These are phyloP conservation scores for Eupithecia dodoneata DNA, from an alignment of 2,888 invertebrate species.

Conservation along the genomic window DNA sequence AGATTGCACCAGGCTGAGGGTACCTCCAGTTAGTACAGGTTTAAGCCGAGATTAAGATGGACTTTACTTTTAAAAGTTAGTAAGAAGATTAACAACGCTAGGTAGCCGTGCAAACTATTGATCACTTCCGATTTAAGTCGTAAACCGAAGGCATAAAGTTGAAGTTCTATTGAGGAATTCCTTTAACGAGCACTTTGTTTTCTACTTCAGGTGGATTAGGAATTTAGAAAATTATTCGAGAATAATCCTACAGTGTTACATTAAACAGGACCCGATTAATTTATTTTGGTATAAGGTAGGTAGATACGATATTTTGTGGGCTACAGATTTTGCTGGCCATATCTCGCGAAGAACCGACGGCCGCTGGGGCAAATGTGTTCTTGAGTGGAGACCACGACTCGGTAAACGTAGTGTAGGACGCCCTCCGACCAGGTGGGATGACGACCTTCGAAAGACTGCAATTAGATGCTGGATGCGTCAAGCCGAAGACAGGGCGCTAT, in stretches of 20 bases:
- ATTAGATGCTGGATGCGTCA: too few species aligned
- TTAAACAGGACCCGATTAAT: neutral
- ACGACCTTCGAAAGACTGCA: too few species aligned
- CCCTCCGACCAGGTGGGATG: too few species aligned
- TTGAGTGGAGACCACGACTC: too few species aligned
- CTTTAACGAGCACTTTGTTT: neutral
- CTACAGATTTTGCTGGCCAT: neutral
- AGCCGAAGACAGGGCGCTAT: too few species aligned
- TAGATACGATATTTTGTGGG: neutral
- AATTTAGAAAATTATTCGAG: neutral
- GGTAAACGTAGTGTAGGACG: too few species aligned
- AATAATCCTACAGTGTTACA: neutral
- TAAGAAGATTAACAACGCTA: constrained; percentile 16
- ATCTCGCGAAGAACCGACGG: too few species aligned
- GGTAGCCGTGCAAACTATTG: constrained; percentile 1
- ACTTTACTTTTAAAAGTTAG: constrained; percentile 29
- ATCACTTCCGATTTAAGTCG: neutral
- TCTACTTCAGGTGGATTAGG: neutral
- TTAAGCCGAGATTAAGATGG: constrained; percentile 29
- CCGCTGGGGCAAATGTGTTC: too few species aligned
- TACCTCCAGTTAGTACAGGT: constrained; percentile 24
- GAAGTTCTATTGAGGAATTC: neutral
- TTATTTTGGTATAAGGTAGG: neutral
- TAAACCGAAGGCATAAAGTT: constrained; percentile 3
- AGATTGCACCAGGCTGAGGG: neutral